Evolutionary conservation across 1,140 invertebrate species (phyloP), one percentile per base, ranked within the genome.

Genomic region (Euschistus heros): DNA sequence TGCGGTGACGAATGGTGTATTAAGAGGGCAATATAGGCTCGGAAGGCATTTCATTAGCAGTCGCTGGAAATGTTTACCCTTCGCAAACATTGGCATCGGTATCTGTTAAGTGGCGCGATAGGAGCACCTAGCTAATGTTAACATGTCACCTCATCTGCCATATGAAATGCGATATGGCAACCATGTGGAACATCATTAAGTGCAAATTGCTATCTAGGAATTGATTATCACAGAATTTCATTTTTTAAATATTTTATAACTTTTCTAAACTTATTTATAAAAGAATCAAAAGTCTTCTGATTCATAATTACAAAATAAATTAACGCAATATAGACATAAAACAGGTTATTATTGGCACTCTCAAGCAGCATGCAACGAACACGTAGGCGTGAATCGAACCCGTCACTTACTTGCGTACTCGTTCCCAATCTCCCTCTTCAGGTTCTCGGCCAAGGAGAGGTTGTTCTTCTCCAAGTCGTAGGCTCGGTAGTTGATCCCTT

Each of bases 331-430:
- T n/a, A 62, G 15, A 46, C 22, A 22, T 24, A 22, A 7, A 24
- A 62, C 42, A 50, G 4, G 47, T 50, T 50, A 50, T 50, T 50
- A 50, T 50, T 50, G 47, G 47, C 47, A 50, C 47, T 50, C 47
- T 50, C 5, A 50, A 22, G n/a, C n/a, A n/a, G 47, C 60, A n/a
- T 24, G 4, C 10, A 46, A 44, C 18, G 44, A 44, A 62, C 27
- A 26, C 33, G 44, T 44, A 44, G 37, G 18, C 60, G 20, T 18
- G 26, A 37, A 44, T 62, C 26, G 37, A 62, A 24, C 18, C 18
- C 22, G 10, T 7, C 33, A 81, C 82, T 83, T 73, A 84, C 82
- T 79, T 73, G 79, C 76, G 65, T 81, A 83, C 27, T 69, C 70
- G 57, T 68, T 74, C 20, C 74, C 73, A n/a, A 77, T 68, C 66